Evolutionary conservation across 2,888 invertebrate genomes (phyloP), one percentile per base, ranked within the genome.

Genomic region (Cecidostiba fungosa): DNA sequence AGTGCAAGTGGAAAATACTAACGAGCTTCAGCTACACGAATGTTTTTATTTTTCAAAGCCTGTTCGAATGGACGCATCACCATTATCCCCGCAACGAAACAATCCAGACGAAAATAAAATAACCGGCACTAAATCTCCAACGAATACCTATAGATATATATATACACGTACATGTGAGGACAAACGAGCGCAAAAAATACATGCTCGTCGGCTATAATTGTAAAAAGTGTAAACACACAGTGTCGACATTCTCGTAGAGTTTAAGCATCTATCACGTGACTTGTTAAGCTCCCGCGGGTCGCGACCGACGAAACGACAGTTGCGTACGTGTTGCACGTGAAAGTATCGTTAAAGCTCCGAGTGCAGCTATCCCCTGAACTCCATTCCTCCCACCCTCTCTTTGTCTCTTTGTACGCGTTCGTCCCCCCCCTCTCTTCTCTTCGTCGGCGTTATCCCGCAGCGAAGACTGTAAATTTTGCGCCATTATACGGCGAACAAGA

Each of bases 401-500:
- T 32, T 82, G 5, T 77, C 77, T 70, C 70, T 29, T 54, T 54
- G 19, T 32, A 36, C 50, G 26, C 32, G n/a, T 70, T 59, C 19
- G 62, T 32, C 54, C 29, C 29, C 50, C n/a, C n/a, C n/a, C n/a
- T n/a, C n/a, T n/a, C n/a, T n/a, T 39, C 23, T 73, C 43, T 26
- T 5, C 3, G 10, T 26, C 32, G 29, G 5, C 69, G 4, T 43
- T 23, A 1, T 50, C 39, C 8, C 1, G 12, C 5, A 39, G 29
- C 77, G 32, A 78, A 84, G 84, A 66, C 73, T 78, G 66, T 84
- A 79, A 79, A 79, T 84, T 79, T 74, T 77, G 39, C 74, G 32
- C 32, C 50, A 84, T 79, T 79, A 79, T 79, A 36, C 84, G 10
- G 66, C 73, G 69, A 84, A 84, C 84, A 79, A 84, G 84, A 74